phyloP scores from a whole-genome alignment of 1,140 invertebrate genomes.

The Drosophila fuyamai region DNA sequence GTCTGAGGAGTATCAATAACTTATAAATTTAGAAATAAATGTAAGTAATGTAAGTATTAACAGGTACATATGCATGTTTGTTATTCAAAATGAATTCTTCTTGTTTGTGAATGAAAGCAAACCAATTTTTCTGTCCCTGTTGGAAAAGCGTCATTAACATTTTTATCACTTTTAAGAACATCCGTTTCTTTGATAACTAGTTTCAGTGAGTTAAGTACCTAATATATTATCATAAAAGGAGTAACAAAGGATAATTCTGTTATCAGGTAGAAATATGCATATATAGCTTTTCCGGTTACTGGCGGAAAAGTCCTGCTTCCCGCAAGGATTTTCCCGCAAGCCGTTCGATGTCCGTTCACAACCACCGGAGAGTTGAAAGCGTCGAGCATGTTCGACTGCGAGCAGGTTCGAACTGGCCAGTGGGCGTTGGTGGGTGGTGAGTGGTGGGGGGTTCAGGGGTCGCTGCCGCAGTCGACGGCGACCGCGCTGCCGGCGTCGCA shows the following conservation, averaged over 20 bases:
- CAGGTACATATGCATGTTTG: no score
- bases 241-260: not conserved
- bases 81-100: no score
- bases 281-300: not conserved
- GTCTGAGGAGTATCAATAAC: no score
- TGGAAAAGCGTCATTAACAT: no score
- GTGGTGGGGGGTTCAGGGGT: not conserved
- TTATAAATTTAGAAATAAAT: no score
- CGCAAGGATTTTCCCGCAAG: not conserved
- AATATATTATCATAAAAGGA: no score
- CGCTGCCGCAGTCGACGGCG: constrained; percentile 15
- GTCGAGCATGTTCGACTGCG: constrained; percentile 57
- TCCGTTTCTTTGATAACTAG: no score
- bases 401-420: constrained; percentile 54
- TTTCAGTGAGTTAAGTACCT: no score
- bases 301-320: not conserved
- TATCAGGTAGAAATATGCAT: not conserved
- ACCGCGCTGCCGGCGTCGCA: constrained; percentile 20
- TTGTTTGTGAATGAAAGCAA: no score
- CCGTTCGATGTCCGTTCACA: constrained; percentile 25
- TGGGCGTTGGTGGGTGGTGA: constrained; percentile 26
- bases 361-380: constrained; percentile 1
- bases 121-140: no score
- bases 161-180: no score
- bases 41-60: no score